Conservation (phyloP, 1,140 invertebrate species). For the Temnothorax curvispinosus region DNA sequence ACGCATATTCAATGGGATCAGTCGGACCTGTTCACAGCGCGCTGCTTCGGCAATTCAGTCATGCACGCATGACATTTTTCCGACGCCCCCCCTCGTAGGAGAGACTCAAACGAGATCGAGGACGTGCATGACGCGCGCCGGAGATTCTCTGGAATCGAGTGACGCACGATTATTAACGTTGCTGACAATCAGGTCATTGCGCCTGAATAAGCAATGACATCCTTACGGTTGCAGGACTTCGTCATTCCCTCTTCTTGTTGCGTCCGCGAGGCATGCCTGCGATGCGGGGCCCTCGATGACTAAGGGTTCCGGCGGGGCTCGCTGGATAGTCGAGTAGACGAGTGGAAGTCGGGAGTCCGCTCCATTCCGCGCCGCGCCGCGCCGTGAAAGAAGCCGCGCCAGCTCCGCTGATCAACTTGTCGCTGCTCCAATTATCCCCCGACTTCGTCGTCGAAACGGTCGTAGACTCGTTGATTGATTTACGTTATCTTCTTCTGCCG, state of each 20-base stretch:
- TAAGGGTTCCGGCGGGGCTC: conserved; percentile 43
- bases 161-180: conserved; percentile 53
- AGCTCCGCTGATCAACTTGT: conserved; percentile 72
- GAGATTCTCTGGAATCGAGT: conserved; percentile 54
- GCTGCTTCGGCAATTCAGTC: conserved; percentile 15
- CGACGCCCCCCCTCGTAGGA: background rate
- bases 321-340: conserved; percentile 39
- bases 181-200: conserved; percentile 28
- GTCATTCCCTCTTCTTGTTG: conserved; percentile 46
- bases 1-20: background rate
- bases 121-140: conserved; percentile 34
- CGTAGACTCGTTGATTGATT: conserved; percentile 72
- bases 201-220: conserved; percentile 62
- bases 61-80: conserved; percentile 35
- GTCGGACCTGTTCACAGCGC: background rate
- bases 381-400: conserved; percentile 64
- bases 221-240: conserved; percentile 51
- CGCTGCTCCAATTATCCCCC: conserved; percentile 74
- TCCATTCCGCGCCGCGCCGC: conserved; percentile 46
- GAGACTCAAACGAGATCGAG: conserved; percentile 35
- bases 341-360: conserved; percentile 53
- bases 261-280: conserved; percentile 65
- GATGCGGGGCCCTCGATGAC: conserved; percentile 66
- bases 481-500: conserved; percentile 66
- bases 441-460: conserved; percentile 61